Percentiles rank a stretch among this genome's conserved stretches.
phyloP scores from a whole-genome alignment of 53 echinoderm and acorn worm genomes.

The Mesocentrotus franciscanus region DNA sequence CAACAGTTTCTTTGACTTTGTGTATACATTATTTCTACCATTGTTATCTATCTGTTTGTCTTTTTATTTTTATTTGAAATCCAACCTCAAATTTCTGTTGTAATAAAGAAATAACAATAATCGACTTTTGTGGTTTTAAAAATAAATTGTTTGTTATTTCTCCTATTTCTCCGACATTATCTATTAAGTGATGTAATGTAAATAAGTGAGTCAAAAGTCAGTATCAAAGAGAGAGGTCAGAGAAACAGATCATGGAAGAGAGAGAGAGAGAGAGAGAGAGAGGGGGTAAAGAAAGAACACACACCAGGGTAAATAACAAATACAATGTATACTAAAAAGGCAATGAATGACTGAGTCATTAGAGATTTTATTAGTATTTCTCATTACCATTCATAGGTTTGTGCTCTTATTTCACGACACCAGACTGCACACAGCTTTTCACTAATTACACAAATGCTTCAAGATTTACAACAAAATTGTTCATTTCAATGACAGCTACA shows the following conservation, averaged over 20 bases:
- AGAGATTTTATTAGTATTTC: conserved; percentile 3
- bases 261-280: neutral
- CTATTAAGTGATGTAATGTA: too few species aligned
- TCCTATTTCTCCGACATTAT: too few species aligned
- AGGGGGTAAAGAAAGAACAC: neutral
- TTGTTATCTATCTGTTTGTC: too few species aligned
- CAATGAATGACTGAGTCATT: neutral
- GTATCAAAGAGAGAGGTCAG: neutral
- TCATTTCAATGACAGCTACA: neutral
- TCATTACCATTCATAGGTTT: neutral
- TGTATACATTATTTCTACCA: too few species aligned
- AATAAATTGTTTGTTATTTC: too few species aligned
- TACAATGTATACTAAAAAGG: neutral
- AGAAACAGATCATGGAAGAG: neutral
- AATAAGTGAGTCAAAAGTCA: too few species aligned
- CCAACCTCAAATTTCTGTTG: too few species aligned
- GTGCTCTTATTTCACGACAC: conserved; percentile 19
- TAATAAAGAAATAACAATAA: too few species aligned
- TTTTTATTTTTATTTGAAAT: too few species aligned
- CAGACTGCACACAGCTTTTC: neutral
- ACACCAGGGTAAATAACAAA: neutral
- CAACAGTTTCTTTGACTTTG: too few species aligned
- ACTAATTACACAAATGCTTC: conserved; percentile 21
- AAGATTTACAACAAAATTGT: neutral
- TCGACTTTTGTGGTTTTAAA: too few species aligned